Evolutionary conservation across 1,140 invertebrate genomes (phyloP), one percentile per base, ranked within the genome.

Genomic region (Chironomus tepperi): DNA sequence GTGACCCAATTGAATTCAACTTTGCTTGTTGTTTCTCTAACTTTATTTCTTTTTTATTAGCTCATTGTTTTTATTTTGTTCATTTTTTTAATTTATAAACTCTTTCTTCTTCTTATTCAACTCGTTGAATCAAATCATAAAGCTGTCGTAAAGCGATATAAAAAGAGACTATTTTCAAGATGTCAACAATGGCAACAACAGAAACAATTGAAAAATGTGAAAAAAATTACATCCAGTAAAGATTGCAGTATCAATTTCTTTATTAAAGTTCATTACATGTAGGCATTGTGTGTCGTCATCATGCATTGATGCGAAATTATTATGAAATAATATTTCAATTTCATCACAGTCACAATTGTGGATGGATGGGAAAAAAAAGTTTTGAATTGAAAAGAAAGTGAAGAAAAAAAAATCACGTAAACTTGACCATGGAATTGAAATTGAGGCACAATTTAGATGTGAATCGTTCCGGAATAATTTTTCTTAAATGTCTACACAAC

Each of bases 221-320:
- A 47, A 9, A 47, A 9, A 47, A 10, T 47, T 9, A 47, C 12
- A 57, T 57, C 47, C 3, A 57, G 12, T 57, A 15, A n/a, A n/a
- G 47, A 57, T 57, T 57, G 47, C 47, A 57, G 47, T 57, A 57
- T 57, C 47, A 57, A 57, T 57, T 57, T 57, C 12, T 57, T 57
- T 57, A 57, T 57, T 57, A 57, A 57, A n/a, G 47, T n/a, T 57
- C 47, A n/a, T 57, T n/a, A 57, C n/a, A 57, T n/a, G 47, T 57
- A 57, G n/a, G 10, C 47, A 57, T 12, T n/a, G n/a, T 12, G 12
- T 57, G 43, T 47, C n/a, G 9, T n/a, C 12, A 57, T 34, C 24
- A 34, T 34, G 5, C 24, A 34, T 57, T 57, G n/a, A n/a, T 57
- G n/a, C 12, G 47, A 57, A 47, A 57, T 57, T 3, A 57, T 10